Evolutionary conservation across 2,888 invertebrate genomes (phyloP).

Genomic region (Augochlorella aurata): DNA sequence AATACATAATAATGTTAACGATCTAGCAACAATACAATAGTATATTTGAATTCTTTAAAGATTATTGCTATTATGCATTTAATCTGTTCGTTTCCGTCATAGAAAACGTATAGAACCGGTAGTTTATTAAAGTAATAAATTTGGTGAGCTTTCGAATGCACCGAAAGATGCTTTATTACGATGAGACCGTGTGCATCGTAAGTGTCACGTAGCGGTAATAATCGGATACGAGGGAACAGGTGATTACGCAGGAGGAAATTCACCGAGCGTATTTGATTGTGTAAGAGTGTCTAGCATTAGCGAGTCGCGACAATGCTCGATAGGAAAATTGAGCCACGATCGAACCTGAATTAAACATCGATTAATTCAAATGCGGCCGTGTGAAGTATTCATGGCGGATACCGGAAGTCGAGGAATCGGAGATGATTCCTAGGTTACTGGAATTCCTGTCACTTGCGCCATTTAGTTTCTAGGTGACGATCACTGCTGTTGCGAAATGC

Average conservation of each 20-base stretch:
- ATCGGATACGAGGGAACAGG: not conserved
- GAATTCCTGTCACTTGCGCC: not conserved
- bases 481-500: not conserved
- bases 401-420: slow-evolving; percentile 9
- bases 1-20: too few relatives aligned
- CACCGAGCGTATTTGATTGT: slow-evolving; percentile 18
- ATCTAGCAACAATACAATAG: too few relatives aligned
- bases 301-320: not conserved
- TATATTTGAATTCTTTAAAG: too few relatives aligned
- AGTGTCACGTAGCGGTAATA: not conserved
- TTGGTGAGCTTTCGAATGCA: not conserved
- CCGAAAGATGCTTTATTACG: not conserved
- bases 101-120: too few relatives aligned
- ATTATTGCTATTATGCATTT: too few relatives aligned
- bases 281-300: not conserved
- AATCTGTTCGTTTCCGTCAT: too few relatives aligned
- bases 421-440: not conserved
- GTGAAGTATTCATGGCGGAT: slow-evolving; percentile 24
- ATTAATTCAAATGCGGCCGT: not conserved
- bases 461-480: not conserved
- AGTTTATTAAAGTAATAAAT: not conserved
- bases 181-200: not conserved
- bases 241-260: slow-evolving; percentile 4
- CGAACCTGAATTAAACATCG: slow-evolving; percentile 18
- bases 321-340: slow-evolving; percentile 5